Evolutionary conservation across 37 sponge, comb jelly and placozoan genomes (phyloP).

Genomic region (Eunapius fragilis): DNA sequence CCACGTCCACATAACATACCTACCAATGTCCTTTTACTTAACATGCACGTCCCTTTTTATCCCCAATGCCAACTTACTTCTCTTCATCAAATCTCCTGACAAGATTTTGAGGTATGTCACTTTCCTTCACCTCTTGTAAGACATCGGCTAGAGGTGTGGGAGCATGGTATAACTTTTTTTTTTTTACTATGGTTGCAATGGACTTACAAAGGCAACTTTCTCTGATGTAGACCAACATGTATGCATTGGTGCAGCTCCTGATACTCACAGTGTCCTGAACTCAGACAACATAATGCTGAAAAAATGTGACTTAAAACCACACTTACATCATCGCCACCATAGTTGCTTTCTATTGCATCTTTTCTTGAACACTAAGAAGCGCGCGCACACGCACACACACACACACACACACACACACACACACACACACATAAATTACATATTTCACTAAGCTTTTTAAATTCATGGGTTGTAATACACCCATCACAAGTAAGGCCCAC

Average conservation of each 20-base stretch:
- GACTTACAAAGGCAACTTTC: conserved; percentile 67
- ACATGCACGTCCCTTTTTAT: too few species aligned
- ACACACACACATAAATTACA: neutral
- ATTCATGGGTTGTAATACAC: too few species aligned
- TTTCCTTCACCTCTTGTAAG: conserved; percentile 72
- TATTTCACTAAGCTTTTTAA: too few species aligned
- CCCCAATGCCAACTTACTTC: conserved; percentile 59
- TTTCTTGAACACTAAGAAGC: conserved; percentile 64
- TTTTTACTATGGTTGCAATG: neutral
- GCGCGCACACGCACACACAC: neutral
- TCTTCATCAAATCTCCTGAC: conserved; percentile 86
- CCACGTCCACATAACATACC: neutral
- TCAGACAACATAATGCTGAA: neutral
- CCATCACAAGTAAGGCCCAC: too few species aligned
- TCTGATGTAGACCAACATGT: conserved; percentile 97
- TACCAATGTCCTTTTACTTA: neutral
- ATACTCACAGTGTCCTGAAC: conserved; percentile 57
- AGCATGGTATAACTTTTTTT: too few species aligned
- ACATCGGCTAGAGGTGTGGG: conserved; percentile 49
- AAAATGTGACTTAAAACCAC: neutral
- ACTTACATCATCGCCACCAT: conserved; percentile 86
- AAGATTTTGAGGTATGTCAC: conserved; percentile 81
- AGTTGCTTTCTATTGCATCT: conserved; percentile 97
- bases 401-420: too few species aligned
- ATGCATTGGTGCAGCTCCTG: conserved; percentile 95